phyloP scores from a whole-genome alignment of 2,113 vertebrate species.

The Saguinus imperator region DNA sequence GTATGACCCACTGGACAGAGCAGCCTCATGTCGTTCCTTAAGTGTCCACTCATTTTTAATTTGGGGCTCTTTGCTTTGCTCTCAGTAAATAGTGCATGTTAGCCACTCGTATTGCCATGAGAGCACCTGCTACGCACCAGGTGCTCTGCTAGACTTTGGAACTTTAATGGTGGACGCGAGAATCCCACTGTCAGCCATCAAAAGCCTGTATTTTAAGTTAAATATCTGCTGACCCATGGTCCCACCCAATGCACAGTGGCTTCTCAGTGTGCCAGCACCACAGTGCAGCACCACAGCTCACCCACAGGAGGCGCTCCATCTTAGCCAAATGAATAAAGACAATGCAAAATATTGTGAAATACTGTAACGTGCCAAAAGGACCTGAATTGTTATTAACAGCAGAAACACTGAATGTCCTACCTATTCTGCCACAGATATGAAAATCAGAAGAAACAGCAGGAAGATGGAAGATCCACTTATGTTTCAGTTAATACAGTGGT shows the following conservation, averaged over 20 bases:
- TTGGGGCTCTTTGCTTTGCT: fast-evolving
- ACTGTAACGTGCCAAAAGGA: not conserved
- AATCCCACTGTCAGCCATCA: not conserved
- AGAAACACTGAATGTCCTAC: not conserved
- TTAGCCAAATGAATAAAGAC: not conserved
- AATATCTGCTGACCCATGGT: not conserved
- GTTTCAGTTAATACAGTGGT: fast-evolving
- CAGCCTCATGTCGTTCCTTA: not conserved
- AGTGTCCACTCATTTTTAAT: fast-evolving
- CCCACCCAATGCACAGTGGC: not conserved
- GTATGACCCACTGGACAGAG: not conserved
- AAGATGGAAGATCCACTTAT: fast-evolving
- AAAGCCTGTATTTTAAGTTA: not conserved
- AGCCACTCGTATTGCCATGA: not conserved
- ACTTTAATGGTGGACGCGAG: fast-evolving
- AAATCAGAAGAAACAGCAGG: not conserved
- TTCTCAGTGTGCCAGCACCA: not conserved
- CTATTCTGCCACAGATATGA: not conserved
- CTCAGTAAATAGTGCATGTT: not conserved
- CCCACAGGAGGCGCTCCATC: not conserved
- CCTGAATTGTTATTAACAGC: not conserved
- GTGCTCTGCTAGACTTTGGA: fast-evolving
- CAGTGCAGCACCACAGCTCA: fast-evolving
- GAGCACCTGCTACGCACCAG: not conserved
- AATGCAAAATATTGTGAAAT: not conserved